phyloP scores from a whole-genome alignment of 2,113 vertebrate genomes.

The Vicugna pacos region DNA sequence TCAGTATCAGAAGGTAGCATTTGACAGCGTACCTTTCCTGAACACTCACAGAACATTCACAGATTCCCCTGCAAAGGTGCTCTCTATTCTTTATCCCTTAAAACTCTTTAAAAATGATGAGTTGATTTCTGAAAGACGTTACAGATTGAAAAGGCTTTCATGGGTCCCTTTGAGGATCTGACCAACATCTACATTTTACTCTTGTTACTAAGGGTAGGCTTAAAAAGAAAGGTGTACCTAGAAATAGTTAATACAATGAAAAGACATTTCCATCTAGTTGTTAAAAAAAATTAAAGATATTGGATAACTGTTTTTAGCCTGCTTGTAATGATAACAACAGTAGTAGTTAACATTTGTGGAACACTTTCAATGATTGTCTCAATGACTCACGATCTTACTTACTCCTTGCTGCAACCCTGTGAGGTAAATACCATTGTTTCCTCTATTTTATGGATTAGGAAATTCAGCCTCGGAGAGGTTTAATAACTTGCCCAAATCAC shows the following conservation, averaged over 20 bases:
- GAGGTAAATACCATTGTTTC: not conserved
- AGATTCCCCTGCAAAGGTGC: not conserved
- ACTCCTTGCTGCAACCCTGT: not conserved
- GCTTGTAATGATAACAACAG: not conserved
- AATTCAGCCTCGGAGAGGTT: constrained; percentile 12
- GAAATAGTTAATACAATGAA: not conserved
- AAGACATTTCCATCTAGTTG: not conserved
- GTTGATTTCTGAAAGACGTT: not conserved
- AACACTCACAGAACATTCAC: not conserved
- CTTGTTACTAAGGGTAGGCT: not conserved
- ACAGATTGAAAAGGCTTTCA: not conserved
- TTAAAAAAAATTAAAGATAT: not conserved
- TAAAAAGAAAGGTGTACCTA: not conserved
- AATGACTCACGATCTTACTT: not conserved
- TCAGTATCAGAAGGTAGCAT: not conserved
- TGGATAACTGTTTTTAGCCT: not conserved
- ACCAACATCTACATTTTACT: not conserved
- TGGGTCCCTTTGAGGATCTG: not conserved
- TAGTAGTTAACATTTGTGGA: not conserved
- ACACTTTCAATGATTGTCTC: not conserved
- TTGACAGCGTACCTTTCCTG: not conserved
- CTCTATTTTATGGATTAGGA: not conserved
- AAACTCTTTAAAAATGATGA: not conserved
- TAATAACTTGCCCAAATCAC: not conserved
- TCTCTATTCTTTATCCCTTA: not conserved